phyloP scores from a whole-genome alignment of 2,888 invertebrate species.

The Agonum fuliginosum region DNA sequence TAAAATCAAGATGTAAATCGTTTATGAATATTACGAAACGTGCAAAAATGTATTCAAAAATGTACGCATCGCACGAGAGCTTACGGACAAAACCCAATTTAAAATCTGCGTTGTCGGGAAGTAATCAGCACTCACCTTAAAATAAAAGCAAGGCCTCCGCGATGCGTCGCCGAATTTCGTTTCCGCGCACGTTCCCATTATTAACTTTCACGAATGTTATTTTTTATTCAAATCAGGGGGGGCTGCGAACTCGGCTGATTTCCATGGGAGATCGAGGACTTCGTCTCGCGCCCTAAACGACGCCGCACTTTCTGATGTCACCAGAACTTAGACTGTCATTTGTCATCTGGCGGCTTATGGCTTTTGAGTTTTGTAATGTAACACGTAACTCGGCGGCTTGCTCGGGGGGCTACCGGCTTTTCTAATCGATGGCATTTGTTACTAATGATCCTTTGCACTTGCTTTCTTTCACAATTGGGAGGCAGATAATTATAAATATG shows the following conservation, averaged over 20 bases:
- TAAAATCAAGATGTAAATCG: conserved; percentile 55
- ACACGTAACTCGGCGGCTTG: conserved; percentile 32
- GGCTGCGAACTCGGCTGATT: background rate
- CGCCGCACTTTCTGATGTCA: conserved; percentile 65
- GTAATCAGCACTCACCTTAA: conserved; percentile 71
- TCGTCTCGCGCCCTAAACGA: conserved; percentile 63
- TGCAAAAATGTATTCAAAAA: conserved; percentile 47
- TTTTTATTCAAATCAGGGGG: conserved; percentile 72
- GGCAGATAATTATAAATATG: too few species aligned
- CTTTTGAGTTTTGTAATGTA: conserved; percentile 62
- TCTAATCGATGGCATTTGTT: background rate
- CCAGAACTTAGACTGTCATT: conserved; percentile 69
- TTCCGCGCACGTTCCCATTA: conserved; percentile 74
- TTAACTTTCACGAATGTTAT: conserved; percentile 73
- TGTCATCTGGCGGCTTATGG: conserved; percentile 71
- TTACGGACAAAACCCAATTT: conserved; percentile 70
- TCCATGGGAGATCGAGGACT: conserved; percentile 16
- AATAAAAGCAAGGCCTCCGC: conserved; percentile 68
- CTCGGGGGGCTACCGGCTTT: background rate
- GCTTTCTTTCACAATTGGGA: too few species aligned
- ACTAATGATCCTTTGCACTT: conserved; percentile 14
- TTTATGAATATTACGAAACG: conserved; percentile 50
- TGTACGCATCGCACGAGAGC: conserved; percentile 26
- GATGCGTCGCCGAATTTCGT: conserved; percentile 69
- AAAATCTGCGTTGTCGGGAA: conserved; percentile 71